These are phyloP conservation scores for Wiebesia pumilae DNA, from an alignment of 1,140 invertebrate species.

Conservation along the genomic window DNA sequence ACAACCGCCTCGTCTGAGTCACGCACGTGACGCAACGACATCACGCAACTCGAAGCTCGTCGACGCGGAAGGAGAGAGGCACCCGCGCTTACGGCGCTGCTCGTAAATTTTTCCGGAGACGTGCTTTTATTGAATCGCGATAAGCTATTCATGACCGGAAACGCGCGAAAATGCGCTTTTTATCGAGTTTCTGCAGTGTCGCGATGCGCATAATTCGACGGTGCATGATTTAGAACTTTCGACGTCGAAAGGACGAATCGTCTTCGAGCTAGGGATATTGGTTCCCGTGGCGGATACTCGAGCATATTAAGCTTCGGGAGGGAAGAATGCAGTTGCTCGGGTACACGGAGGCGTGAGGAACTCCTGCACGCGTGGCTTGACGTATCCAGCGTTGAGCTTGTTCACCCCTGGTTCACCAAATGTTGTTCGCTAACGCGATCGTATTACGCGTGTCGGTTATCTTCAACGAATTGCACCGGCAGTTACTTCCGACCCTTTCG, in stretches of 20 bases:
- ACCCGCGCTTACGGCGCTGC: neutral
- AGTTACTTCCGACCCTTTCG: neutral
- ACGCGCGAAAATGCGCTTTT: conserved; percentile 3
- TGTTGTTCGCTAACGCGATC: neutral
- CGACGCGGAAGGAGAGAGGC: neutral
- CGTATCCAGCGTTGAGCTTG: no score
- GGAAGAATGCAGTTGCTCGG: neutral
- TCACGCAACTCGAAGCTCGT: neutral
- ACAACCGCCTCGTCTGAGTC: neutral
- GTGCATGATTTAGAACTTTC: conserved; percentile 35
- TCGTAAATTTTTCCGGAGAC: conserved; percentile 10
- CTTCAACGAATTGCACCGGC: neutral
- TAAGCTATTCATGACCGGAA: conserved; percentile 39
- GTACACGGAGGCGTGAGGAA: neutral
- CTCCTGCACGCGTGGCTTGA: no score
- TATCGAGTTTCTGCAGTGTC: neutral
- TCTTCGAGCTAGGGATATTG: neutral
- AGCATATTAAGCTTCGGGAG: neutral
- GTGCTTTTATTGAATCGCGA: conserved; percentile 42
- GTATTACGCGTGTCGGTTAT: neutral
- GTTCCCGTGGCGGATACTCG: neutral
- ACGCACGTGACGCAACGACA: conserved; percentile 1
- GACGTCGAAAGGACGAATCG: neutral
- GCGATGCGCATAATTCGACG: conserved; percentile 23
- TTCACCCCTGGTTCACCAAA: no score